Percentiles rank a stretch among this genome's conserved stretches.
Conservation (phyloP, 92 coral and sea anemone species). For the Metridium senile region DNA sequence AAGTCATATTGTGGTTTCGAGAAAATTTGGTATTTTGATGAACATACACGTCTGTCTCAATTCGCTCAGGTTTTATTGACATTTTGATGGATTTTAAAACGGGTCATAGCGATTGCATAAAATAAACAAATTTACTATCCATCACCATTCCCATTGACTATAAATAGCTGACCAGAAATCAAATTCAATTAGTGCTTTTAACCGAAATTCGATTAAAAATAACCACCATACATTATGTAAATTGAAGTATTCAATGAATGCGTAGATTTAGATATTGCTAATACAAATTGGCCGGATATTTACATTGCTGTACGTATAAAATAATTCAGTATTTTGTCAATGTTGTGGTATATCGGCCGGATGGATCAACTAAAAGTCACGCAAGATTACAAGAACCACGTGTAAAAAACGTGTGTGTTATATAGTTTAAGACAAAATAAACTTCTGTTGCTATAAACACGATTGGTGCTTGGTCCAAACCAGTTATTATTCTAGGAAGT, state of each 20-base stretch:
- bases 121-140: neutral
- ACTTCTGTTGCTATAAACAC: neutral
- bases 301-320: neutral
- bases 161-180: neutral
- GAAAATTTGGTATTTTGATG: constrained; percentile 1
- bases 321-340: neutral
- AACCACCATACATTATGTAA: constrained; percentile 3
- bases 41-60: neutral
- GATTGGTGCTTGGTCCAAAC: neutral
- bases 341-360: neutral
- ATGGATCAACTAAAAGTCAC: constrained; percentile 7
- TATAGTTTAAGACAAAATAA: neutral
- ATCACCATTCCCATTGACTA: neutral
- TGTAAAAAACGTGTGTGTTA: constrained; percentile 19
- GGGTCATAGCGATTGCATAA: neutral
- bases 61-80: neutral
- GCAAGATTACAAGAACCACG: constrained; percentile 18
- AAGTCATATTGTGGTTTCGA: neutral
- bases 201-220: constrained; percentile 16
- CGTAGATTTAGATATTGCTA: neutral
- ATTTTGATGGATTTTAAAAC: neutral
- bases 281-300: constrained; percentile 9
- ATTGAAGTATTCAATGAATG: neutral
- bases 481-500: neutral
- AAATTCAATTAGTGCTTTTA: neutral